phyloP scores from a whole-genome alignment of 2,113 vertebrate genomes.

The Antigone vipio region DNA sequence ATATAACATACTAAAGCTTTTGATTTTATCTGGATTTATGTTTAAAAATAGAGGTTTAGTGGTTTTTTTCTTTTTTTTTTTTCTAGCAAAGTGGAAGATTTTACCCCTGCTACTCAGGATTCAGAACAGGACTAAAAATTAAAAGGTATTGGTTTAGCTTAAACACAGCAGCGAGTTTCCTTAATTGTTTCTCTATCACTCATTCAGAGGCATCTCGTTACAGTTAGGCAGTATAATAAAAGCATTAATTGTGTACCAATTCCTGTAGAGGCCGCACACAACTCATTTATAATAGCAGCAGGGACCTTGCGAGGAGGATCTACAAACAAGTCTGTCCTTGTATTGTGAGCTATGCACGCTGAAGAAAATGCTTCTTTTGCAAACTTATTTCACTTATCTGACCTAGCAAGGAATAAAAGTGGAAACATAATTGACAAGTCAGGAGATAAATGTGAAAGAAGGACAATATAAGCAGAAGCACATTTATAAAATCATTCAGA shows the following conservation, averaged over 20 bases:
- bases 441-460: neutral
- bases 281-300: neutral
- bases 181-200: neutral
- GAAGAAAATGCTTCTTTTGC: neutral
- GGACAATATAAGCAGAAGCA: neutral
- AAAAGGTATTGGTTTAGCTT: neutral
- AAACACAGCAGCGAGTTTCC: neutral
- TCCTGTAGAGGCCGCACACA: constrained; percentile 31
- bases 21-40: neutral
- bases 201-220: neutral
- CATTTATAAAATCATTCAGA: neutral
- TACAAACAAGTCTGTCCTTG: neutral
- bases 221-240: neutral
- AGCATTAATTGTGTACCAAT: neutral
- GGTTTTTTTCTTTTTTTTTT: no score
- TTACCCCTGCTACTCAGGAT: neutral
- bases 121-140: neutral
- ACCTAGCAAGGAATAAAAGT: neutral
- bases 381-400: neutral
- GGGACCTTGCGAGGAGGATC: neutral
- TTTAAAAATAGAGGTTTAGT: neutral
- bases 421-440: neutral
- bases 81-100: neutral
- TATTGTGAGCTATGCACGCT: neutral
- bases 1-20: neutral